Base-by-base conservation (phyloP, 1,140 invertebrate genomes). In the Chelonus insularis region DNA sequence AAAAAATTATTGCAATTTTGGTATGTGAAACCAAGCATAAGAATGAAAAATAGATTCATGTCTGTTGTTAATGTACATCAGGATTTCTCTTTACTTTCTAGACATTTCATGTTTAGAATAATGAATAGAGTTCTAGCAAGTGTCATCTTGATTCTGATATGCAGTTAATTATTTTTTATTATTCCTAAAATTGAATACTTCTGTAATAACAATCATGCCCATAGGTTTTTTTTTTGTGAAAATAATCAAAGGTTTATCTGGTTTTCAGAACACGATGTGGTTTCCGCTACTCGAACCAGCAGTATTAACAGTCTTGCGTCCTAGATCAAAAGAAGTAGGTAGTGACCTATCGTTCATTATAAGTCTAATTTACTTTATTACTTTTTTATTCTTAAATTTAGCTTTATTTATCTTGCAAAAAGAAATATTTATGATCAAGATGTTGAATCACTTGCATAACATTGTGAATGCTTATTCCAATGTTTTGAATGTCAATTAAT, bases 271-370 rank as follows among this genome's bases (percentile, higher is more conserved):
- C 50, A 52, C 50, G 34, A 8, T 14, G 7, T 21, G 18, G 14
- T 21, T 55, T 55, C 36, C 52, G 52, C 34, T 55, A 55, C 39
- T 37, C 52, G 16, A n/a, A 14, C 48, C 11, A 11, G 25, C n/a
- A n/a, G 36, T 39, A 43, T n/a, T 32, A 18, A 12, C 25, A 1
- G 50, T 52, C 29, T 21, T 18, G 52, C 34, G 52, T 55, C 52
- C 52, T 39, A 37, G 52, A 39, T 55, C n/a, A 12, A 14, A 55
- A 12, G 34, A 55, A 55, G 52, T 55, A 55, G 52, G 52, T 55
- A 55, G 25, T 29, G 7, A 36, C 16, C 21, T 20, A 50, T 25
- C 47, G 21, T 12, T n/a, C 7, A 8, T 9, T 29, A 50, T 29
- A 50, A 20, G 43, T 21, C 43, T 29, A 7, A 29, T 29, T 29